A percentile compares a stretch with the other conserved stretches of the same genome.
phyloP scores from a whole-genome alignment of 1,140 invertebrate species.

The Sipha flava region DNA sequence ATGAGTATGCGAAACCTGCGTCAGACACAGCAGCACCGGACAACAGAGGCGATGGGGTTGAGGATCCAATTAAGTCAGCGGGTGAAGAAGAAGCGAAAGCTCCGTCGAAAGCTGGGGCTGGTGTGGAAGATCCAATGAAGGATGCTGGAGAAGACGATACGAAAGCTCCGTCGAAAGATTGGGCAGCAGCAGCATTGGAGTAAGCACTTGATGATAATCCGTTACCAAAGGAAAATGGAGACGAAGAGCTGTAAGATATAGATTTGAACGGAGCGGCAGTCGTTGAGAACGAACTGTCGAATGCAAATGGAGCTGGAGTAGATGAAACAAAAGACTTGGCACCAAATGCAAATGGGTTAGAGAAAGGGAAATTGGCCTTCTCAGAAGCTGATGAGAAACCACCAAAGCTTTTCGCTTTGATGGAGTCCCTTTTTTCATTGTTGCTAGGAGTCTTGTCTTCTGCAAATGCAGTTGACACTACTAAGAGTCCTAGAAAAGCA shows the following conservation, averaged over 20 bases:
- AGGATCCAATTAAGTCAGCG: background rate
- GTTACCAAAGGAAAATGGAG: background rate
- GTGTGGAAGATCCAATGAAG: background rate
- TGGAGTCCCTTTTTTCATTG: background rate
- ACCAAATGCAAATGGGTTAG: background rate
- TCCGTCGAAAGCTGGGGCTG: background rate
- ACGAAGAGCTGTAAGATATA: conserved; percentile 1
- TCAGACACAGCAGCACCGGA: background rate
- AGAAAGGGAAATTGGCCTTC: background rate
- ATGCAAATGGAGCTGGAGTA: background rate
- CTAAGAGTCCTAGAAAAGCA: background rate
- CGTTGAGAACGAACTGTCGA: conserved; percentile 11
- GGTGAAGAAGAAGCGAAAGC: background rate
- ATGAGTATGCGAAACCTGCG: background rate
- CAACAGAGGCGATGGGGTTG: background rate
- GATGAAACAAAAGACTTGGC: background rate
- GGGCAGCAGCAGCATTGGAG: background rate
- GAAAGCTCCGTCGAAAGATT: background rate
- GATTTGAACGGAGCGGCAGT: conserved; percentile 9
- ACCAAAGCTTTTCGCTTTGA: background rate
- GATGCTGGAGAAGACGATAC: too few relatives aligned
- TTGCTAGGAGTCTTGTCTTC: background rate
- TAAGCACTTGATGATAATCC: background rate
- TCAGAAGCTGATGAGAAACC: background rate
- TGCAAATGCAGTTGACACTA: background rate